A percentile compares a stretch with the other conserved stretches of the same genome.
Evolutionary conservation across 2,113 vertebrate species (phyloP).

Genomic region (Thamnaconus septentrionalis): DNA sequence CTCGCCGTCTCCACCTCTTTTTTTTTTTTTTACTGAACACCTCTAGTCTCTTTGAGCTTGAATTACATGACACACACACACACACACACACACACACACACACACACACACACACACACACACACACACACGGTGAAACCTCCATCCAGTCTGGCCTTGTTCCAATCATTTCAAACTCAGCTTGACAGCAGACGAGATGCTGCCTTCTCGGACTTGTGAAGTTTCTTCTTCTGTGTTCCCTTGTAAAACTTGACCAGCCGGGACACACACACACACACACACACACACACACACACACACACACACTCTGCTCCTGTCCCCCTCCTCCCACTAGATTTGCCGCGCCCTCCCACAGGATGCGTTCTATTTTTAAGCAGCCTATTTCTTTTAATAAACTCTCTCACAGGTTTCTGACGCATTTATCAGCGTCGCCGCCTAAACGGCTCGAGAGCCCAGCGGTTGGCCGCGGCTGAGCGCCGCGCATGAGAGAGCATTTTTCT

Average conservation of each 20-base stretch:
- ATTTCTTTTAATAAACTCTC: conserved; percentile 75
- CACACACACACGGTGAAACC: background rate
- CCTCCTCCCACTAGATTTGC: conserved; percentile 54
- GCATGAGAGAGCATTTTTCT: no score
- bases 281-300: no score
- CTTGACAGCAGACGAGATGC: conserved; percentile 1
- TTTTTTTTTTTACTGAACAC: background rate
- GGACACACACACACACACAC: conserved; percentile 7
- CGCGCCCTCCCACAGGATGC: conserved; percentile 61
- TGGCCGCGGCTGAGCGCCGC: no score
- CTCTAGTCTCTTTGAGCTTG: conserved; percentile 27
- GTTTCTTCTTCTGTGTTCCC: conserved; percentile 13
- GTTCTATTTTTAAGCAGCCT: conserved; percentile 81
- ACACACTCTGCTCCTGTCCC: conserved; percentile 22
- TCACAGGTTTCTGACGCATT: conserved; percentile 66
- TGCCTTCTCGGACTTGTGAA: conserved; percentile 22
- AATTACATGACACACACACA: background rate
- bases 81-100: no score
- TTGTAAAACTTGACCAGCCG: conserved; percentile 50
- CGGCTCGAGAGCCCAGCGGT: conserved; percentile 17
- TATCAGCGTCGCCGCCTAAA: conserved; percentile 37
- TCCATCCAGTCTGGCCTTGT: background rate
- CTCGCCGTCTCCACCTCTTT: conserved; percentile 6
- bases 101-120: background rate
- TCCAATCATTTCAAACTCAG: conserved; percentile 5